A percentile compares a stretch with the other conserved stretches of the same genome.
phyloP scores from a whole-genome alignment of 2,113 vertebrate genomes.

The Cyphomyrus plagiostoma region DNA sequence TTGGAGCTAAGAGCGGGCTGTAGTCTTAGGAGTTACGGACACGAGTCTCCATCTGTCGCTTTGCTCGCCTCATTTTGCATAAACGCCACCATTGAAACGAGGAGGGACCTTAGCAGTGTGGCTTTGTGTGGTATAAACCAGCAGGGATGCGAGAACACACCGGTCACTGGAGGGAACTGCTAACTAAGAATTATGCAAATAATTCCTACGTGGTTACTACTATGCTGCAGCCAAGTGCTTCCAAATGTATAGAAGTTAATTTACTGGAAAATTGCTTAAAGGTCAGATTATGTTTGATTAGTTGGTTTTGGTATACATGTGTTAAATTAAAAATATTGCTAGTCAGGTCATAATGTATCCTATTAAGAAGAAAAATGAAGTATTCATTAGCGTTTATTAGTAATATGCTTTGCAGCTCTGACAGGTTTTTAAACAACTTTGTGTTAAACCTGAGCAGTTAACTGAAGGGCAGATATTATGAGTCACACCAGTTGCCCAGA shows the following conservation, averaged over 20 bases:
- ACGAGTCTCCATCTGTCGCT: background rate
- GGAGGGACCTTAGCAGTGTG: background rate
- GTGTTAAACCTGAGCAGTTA: background rate
- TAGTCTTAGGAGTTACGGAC: slow-evolving; percentile 33
- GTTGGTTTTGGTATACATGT: background rate
- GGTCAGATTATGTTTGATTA: background rate
- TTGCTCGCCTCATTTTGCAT: background rate
- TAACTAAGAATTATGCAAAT: background rate
- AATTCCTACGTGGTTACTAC: background rate
- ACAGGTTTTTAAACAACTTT: background rate
- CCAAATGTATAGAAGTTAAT: background rate
- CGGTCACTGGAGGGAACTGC: background rate
- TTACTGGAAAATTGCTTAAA: background rate
- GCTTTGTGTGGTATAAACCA: background rate
- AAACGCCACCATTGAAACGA: background rate
- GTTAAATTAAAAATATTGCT: background rate
- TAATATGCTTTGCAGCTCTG: background rate
- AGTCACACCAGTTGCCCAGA: background rate
- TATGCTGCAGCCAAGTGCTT: background rate
- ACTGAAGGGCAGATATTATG: background rate
- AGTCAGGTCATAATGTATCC: background rate
- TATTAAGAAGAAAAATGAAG: background rate
- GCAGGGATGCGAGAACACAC: background rate
- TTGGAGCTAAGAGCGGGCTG: slow-evolving; percentile 10
- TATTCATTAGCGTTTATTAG: background rate